Evolutionary conservation across 2,113 vertebrate genomes (phyloP).

Genomic region (Mustelus asterias): DNA sequence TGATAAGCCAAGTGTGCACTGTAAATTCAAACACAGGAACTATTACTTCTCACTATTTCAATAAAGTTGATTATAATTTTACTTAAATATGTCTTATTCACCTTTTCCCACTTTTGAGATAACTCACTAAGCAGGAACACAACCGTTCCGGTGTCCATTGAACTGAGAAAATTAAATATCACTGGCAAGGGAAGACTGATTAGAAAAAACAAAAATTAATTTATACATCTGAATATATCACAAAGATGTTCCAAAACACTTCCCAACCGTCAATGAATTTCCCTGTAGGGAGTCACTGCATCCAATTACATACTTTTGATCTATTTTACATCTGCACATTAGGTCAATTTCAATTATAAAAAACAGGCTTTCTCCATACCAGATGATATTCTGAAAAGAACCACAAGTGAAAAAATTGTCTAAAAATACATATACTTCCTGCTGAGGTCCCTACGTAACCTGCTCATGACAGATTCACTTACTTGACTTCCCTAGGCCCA

Average conservation of each 20-base stretch:
- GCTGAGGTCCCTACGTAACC: not conserved
- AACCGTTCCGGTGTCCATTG: not conserved
- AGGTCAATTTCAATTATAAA: not conserved
- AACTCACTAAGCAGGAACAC: not conserved
- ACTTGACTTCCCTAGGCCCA: too few relatives aligned
- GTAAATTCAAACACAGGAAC: not conserved
- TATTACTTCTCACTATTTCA: not conserved
- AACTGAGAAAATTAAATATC: too few relatives aligned
- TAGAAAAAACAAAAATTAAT: not conserved
- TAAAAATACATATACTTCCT: not conserved
- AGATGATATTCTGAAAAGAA: not conserved
- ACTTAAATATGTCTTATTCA: not conserved
- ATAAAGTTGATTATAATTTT: not conserved
- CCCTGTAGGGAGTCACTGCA: not conserved
- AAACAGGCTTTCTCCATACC: not conserved
- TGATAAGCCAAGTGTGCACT: not conserved
- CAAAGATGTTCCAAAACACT: not conserved
- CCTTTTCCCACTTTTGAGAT: not conserved
- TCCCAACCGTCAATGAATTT: not conserved
- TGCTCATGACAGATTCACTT: not conserved
- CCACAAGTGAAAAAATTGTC: too few relatives aligned
- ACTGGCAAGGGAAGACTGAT: too few relatives aligned
- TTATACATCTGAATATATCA: not conserved
- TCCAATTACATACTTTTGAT: not conserved
- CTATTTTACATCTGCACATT: not conserved